A percentile compares a stretch with the other conserved stretches of the same genome.
phyloP scores from a whole-genome alignment of 2,888 invertebrate genomes.

The Auanema freiburgensis region DNA sequence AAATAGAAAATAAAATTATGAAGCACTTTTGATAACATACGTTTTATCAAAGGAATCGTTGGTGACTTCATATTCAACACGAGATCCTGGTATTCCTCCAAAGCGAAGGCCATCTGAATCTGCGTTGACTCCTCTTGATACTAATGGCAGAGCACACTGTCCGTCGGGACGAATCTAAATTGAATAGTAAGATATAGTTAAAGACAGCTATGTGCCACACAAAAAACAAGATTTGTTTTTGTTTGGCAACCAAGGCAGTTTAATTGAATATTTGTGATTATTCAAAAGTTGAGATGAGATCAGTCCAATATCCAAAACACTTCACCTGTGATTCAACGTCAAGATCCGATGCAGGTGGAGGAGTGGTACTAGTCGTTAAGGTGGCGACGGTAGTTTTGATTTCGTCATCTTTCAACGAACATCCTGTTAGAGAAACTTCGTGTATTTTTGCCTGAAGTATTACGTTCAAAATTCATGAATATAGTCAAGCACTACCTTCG shows the following conservation, averaged over 20 bases:
- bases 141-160: slow-evolving; percentile 50
- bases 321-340: no score
- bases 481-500: slow-evolving; percentile 24
- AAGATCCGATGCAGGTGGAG: no score
- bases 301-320: no score
- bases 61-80: slow-evolving; percentile 64
- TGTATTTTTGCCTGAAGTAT: slow-evolving; percentile 38
- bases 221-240: slow-evolving; percentile 6
- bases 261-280: slow-evolving; percentile 1
- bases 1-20: slow-evolving; percentile 11
- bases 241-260: no score
- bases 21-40: slow-evolving; percentile 13
- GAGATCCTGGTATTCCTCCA: slow-evolving; percentile 64
- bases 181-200: background rate
- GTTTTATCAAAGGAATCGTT: slow-evolving; percentile 56
- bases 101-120: slow-evolving; percentile 64
- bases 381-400: slow-evolving; percentile 17
- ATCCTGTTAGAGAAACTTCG: slow-evolving; percentile 58
- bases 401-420: slow-evolving; percentile 41
- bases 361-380: slow-evolving; percentile 4
- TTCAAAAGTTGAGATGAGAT: no score
- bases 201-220: background rate
- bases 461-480: no score
- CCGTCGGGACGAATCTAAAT: slow-evolving; percentile 41
- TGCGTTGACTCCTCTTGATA: slow-evolving; percentile 41